These are phyloP conservation scores for Notodromas monacha DNA, from an alignment of 2,888 invertebrate species.

Conservation along the genomic window DNA sequence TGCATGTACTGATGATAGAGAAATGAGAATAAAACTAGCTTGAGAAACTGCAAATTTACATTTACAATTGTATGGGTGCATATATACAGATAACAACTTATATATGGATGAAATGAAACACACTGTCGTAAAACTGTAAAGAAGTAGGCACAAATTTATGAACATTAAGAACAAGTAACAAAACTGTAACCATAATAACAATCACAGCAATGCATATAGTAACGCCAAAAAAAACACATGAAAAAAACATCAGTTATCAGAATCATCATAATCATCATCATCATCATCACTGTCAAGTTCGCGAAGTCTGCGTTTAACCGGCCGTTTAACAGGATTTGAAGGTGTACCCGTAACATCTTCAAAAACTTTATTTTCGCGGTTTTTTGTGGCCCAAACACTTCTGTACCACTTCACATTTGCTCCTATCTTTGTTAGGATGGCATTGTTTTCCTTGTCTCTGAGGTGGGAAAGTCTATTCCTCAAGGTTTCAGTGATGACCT, in stretches of 20 bases:
- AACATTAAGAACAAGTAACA: neutral
- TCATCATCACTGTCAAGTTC: neutral
- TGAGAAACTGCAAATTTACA: neutral
- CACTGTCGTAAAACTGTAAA: neutral
- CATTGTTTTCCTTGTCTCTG: neutral
- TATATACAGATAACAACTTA: neutral
- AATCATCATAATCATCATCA: neutral
- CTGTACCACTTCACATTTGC: constrained; percentile 1
- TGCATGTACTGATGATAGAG: no score
- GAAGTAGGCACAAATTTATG: neutral
- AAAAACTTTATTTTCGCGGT: no score
- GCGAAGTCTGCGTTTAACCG: neutral
- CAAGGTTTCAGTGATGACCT: neutral
- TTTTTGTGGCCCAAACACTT: neutral
- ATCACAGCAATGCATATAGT: no score
- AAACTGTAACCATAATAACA: neutral
- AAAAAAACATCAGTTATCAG: neutral
- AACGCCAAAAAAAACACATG: neutral
- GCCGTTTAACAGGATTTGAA: neutral
- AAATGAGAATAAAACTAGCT: no score
- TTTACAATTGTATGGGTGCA: neutral
- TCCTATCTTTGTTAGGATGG: neutral
- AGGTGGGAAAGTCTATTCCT: neutral
- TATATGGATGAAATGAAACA: neutral
- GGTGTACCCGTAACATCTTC: neutral